A percentile compares a stretch with the other conserved stretches of the same genome.
Evolutionary conservation across 2,888 invertebrate genomes (phyloP).

Genomic region (Agrochola lota): DNA sequence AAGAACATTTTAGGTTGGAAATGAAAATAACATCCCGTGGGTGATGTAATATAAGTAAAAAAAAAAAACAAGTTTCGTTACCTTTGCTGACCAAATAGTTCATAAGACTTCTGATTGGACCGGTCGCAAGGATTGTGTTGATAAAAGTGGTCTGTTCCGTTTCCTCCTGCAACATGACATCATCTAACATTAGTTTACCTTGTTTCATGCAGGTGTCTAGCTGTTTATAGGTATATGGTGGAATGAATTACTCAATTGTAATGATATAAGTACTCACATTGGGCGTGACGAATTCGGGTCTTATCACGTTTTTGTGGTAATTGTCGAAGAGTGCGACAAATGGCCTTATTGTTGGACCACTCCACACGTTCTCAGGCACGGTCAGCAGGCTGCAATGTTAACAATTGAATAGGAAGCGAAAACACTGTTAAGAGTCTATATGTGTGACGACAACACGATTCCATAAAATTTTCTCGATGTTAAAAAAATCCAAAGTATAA

Average conservation of each 20-base stretch:
- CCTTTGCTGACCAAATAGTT: constrained; percentile 92
- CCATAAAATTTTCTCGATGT: no score
- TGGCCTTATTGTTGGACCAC: constrained; percentile 92
- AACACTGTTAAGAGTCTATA: constrained; percentile 2
- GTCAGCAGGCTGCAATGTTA: constrained; percentile 91
- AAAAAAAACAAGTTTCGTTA: constrained; percentile 68
- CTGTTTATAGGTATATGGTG: constrained; percentile 48
- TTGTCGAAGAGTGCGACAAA: constrained; percentile 94
- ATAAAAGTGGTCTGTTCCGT: constrained; percentile 93
- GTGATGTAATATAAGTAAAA: constrained; percentile 14
- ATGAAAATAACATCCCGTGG: constrained; percentile 2
- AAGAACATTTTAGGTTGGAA: not conserved
- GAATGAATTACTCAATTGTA: constrained; percentile 58
- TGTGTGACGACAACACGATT: no score
- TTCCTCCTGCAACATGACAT: constrained; percentile 90
- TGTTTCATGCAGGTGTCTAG: constrained; percentile 63
- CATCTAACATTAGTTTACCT: constrained; percentile 73
- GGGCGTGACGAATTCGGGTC: constrained; percentile 92
- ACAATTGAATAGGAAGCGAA: not conserved
- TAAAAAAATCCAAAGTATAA: no score
- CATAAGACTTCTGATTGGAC: constrained; percentile 93
- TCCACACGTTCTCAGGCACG: constrained; percentile 92
- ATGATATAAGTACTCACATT: constrained; percentile 79
- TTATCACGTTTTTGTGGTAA: constrained; percentile 92
- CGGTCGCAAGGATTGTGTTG: constrained; percentile 92